Evolutionary conservation across 2,113 vertebrate species (phyloP).

Genomic region (Piprites chloris): DNA sequence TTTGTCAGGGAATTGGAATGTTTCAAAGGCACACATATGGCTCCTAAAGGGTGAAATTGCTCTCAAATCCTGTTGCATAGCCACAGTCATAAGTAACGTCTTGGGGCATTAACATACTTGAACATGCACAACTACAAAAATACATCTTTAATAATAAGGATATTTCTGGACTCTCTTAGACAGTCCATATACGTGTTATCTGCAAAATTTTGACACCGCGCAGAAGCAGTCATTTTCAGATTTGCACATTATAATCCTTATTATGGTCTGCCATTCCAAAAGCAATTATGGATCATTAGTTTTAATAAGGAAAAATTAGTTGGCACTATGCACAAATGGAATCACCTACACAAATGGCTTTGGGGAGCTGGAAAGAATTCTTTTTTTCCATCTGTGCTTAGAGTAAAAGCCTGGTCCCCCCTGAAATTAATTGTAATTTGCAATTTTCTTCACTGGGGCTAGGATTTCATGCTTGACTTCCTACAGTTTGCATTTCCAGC

Average conservation of each 20-base stretch:
- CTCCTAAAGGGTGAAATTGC: background rate
- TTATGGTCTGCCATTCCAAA: background rate
- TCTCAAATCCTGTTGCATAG: background rate
- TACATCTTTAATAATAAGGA: background rate
- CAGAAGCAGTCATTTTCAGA: background rate
- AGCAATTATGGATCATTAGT: background rate
- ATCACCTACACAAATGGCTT: background rate
- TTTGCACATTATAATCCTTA: background rate
- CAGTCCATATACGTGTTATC: background rate
- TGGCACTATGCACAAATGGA: background rate
- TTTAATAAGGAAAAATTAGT: conserved; percentile 17
- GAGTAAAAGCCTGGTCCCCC: background rate
- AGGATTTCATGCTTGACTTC: background rate
- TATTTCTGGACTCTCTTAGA: background rate
- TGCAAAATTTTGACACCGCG: background rate
- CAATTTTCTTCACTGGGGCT: background rate
- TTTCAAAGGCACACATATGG: background rate
- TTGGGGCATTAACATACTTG: background rate
- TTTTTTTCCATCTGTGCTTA: background rate
- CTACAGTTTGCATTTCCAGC: background rate
- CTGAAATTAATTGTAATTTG: background rate
- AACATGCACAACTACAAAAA: background rate
- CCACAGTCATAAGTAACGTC: background rate
- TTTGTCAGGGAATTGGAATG: background rate
- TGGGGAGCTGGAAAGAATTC: background rate